Percentiles rank a stretch among this genome's conserved stretches.
phyloP scores from a whole-genome alignment of 53 echinoderm and acorn worm species.

The Henricia sp. region DNA sequence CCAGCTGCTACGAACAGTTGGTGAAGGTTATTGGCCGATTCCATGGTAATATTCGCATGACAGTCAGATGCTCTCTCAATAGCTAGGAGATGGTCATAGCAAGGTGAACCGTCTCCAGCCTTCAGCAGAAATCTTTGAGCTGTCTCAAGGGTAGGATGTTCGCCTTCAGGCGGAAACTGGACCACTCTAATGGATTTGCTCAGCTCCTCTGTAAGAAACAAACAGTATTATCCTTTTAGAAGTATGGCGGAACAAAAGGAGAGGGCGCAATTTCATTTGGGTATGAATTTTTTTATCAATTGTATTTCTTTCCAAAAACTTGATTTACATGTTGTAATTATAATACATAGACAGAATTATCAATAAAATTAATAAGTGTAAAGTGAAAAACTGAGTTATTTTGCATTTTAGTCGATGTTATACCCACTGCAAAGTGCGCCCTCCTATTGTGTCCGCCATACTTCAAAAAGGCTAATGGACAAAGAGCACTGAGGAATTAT shows the following conservation, averaged over 20 bases:
- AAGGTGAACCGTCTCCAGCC: conserved; percentile 51
- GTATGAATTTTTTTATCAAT: too few species aligned
- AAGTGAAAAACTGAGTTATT: too few species aligned
- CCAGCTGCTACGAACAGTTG: conserved; percentile 75
- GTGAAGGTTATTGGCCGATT: conserved; percentile 50
- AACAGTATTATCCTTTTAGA: too few species aligned
- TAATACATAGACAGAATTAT: too few species aligned
- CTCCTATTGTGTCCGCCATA: too few species aligned
- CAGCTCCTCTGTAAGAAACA: conserved; percentile 62
- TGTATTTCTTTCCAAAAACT: too few species aligned
- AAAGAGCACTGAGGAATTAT: too few species aligned
- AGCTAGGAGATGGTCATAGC: conserved; percentile 82
- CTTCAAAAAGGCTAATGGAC: too few species aligned
- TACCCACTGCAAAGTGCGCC: too few species aligned
- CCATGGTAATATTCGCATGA: conserved; percentile 58
- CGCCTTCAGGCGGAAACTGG: conserved; percentile 64
- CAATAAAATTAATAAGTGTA: too few species aligned
- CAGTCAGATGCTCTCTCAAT: conserved; percentile 70
- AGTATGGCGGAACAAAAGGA: not conserved
- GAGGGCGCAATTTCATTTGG: not conserved
- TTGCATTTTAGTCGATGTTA: too few species aligned
- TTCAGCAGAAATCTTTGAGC: conserved; percentile 65
- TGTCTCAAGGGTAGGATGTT: conserved; percentile 40
- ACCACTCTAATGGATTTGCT: conserved; percentile 61
- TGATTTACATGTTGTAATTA: too few species aligned